Evolutionary conservation across 2,888 invertebrate species (phyloP), one percentile per base, ranked within the genome.

Genomic region (Eupsilia transversa): DNA sequence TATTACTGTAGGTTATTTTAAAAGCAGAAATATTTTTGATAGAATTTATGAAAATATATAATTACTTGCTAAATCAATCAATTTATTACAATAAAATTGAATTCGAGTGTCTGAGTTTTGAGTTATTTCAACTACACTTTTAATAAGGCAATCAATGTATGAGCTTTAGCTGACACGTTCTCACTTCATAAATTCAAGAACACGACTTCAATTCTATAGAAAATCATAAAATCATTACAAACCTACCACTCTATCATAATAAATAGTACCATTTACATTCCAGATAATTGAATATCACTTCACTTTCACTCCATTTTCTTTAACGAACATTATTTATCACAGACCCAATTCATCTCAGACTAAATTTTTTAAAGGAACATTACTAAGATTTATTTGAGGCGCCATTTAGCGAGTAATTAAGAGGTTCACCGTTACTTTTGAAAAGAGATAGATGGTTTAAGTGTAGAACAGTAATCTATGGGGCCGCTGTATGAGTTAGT

Each of bases 341-440:
- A 35, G 0, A 46, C 54, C 64, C 82, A 73, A 83, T 83, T 80
- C 77, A 83, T 85, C 70, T 73, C 64, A 57, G 38, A 67, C 67
- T 79, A 75, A 72, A 79, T 85, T 87, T 86, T 86, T 86, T 81
- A 80, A 85, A 83, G 67, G 68, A 77, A 82, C 79, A 80, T 82
- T 83, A 86, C 79, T 49, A 75, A 83, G 87, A 87, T 86, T 87
- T 87, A 86, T 86, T 76, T 60, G 76, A 81, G 77, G 61, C 83
- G 67, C 74, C 82, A 74, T 85, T 89, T 88, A 89, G 84, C 77
- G 68, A 85, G 88, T 87, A 89, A 89, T 89, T 89, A 89, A 89
- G 86, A 89, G 79, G 82, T 83, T 82, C 72, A 85, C 86, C 82
- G 87, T 87, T 89, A 85, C 74, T 86, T 85, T 84, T 79, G 84